Evolutionary conservation across 2,888 invertebrate genomes (phyloP).

Genomic region (Icerya purchasi): DNA sequence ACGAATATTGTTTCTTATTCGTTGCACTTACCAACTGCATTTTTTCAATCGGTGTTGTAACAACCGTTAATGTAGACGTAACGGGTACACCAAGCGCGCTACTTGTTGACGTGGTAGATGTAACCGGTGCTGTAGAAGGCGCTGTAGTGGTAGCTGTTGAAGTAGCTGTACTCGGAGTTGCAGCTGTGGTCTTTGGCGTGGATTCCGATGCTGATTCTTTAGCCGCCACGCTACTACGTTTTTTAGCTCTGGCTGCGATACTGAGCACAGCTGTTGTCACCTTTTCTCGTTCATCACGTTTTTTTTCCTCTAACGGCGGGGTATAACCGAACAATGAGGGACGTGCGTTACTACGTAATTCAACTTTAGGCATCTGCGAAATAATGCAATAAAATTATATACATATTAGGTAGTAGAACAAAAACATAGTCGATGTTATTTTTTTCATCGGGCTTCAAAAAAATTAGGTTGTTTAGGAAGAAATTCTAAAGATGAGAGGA

Average conservation of each 20-base stretch:
- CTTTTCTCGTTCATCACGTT: slow-evolving; percentile 90
- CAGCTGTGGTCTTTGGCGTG: not conserved
- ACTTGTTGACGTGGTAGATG: slow-evolving; percentile 13
- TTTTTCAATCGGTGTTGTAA: slow-evolving; percentile 26
- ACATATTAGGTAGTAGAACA: no score
- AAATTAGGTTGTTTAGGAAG: no score
- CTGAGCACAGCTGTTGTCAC: slow-evolving; percentile 94
- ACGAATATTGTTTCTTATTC: no score
- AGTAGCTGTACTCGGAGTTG: slow-evolving; percentile 3
- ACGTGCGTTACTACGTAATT: slow-evolving; percentile 75
- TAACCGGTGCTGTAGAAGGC: not conserved
- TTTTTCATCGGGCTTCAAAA: no score
- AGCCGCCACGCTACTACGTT: slow-evolving; percentile 41
- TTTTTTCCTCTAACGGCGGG: slow-evolving; percentile 90
- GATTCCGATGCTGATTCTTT: not conserved
- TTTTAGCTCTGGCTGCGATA: slow-evolving; percentile 68
- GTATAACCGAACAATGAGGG: slow-evolving; percentile 94
- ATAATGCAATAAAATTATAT: no score
- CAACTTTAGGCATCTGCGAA: slow-evolving; percentile 86
- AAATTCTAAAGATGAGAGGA: no score
- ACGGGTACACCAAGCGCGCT: not conserved
- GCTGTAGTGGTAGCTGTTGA: slow-evolving; percentile 17
- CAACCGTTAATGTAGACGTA: slow-evolving; percentile 17
- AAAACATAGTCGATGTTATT: no score
- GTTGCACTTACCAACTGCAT: slow-evolving; percentile 26